Percentiles rank a stretch among this genome's conserved stretches.
Conservation (phyloP, 92 coral and sea anemone species). For the Palythoa heliodiscus region DNA sequence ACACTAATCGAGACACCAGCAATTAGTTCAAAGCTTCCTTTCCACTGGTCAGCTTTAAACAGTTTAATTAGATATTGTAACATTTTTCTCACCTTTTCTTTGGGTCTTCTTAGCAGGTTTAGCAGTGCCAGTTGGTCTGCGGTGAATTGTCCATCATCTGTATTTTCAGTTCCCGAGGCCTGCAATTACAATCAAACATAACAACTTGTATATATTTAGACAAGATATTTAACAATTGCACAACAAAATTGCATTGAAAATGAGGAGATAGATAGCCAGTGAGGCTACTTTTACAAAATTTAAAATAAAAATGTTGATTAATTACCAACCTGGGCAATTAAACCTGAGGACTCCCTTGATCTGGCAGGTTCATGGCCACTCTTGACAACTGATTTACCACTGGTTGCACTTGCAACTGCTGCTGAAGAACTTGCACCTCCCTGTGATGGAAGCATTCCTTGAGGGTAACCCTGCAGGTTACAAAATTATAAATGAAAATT, state of each 20-base stretch:
- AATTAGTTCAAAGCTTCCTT: too few species aligned
- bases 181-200: neutral
- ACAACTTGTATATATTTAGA: neutral
- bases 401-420: conserved; percentile 42
- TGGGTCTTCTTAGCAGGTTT: conserved; percentile 68
- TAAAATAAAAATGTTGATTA: neutral
- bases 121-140: conserved; percentile 75
- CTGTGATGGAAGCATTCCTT: conserved; percentile 25
- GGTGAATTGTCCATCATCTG: conserved; percentile 56
- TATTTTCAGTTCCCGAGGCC: conserved; percentile 27
- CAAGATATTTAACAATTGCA: too few species aligned
- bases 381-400: conserved; percentile 61
- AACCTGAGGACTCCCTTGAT: conserved; percentile 61
- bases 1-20: too few species aligned
- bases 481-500: neutral
- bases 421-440: conserved; percentile 9
- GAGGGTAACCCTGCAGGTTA: conserved; percentile 3
- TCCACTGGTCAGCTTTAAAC: neutral
- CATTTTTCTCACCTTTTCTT: conserved; percentile 67
- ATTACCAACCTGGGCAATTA: conserved; percentile 54
- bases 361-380: conserved; percentile 69
- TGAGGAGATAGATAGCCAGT: too few species aligned
- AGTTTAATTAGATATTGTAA: neutral
- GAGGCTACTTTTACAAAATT: neutral
- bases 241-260: too few species aligned